These are phyloP conservation scores for Trissolcus brochymenae DNA, from an alignment of 2,888 invertebrate genomes.

Conservation along the genomic window DNA sequence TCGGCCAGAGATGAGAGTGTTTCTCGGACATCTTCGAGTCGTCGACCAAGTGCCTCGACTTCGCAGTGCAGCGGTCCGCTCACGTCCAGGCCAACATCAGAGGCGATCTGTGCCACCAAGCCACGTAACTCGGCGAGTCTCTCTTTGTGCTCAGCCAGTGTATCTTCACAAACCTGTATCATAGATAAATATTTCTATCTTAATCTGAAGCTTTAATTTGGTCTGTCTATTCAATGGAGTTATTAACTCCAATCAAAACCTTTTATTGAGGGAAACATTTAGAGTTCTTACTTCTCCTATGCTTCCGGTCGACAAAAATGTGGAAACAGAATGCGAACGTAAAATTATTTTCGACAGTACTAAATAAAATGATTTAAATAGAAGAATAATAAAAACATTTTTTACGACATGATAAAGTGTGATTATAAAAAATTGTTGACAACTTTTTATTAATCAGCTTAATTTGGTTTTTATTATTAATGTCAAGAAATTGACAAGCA, in stretches of 20 bases:
- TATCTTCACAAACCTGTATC: conserved; percentile 85
- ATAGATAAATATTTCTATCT: conserved; percentile 16
- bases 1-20: conserved; percentile 86
- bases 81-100: conserved; percentile 85
- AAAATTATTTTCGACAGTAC: no score
- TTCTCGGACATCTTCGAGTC: conserved; percentile 86
- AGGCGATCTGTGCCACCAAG: conserved; percentile 86
- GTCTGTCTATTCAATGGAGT: conserved; percentile 17
- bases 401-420: no score
- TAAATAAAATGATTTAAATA: no score
- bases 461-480: no score
- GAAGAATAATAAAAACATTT: no score
- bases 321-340: no score
- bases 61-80: conserved; percentile 86
- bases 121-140: conserved; percentile 83
- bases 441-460: no score
- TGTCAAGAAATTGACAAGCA: no score
- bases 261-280: neutral
- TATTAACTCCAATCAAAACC: neutral
- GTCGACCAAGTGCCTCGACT: conserved; percentile 85
- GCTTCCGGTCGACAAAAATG: no score
- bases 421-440: no score
- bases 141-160: conserved; percentile 84
- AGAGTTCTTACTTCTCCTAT: no score
- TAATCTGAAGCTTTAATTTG: conserved; percentile 13